Conservation (phyloP, 2,113 vertebrate species). For the Bos javanicus region DNA sequence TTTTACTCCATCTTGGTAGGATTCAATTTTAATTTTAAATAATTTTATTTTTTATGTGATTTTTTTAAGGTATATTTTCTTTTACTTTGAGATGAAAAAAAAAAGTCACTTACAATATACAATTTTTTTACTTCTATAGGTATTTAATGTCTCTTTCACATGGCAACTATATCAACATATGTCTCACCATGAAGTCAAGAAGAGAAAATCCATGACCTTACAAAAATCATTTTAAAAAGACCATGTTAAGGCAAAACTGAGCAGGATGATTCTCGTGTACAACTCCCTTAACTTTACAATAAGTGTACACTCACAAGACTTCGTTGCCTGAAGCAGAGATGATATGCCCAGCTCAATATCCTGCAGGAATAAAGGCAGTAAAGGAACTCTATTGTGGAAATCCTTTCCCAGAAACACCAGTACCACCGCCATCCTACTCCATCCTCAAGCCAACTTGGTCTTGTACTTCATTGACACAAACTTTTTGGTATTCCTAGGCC, state of each 20-base stretch:
- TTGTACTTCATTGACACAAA: not conserved
- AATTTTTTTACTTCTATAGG: not conserved
- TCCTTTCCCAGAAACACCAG: not conserved
- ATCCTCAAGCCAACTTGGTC: not conserved
- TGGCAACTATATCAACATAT: not conserved
- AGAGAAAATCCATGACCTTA: not conserved
- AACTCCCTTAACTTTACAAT: not conserved
- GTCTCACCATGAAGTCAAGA: not conserved
- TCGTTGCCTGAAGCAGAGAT: not conserved
- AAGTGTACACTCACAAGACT: not conserved
- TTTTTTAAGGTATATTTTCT: not conserved
- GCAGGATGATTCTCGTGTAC: not conserved
- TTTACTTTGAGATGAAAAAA: not conserved
- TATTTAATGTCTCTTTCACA: not conserved
- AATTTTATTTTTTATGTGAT: not conserved
- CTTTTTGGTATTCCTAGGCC: no score
- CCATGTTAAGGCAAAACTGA: not conserved
- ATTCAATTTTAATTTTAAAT: not conserved
- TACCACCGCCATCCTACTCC: accelerated
- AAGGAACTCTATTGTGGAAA: not conserved
- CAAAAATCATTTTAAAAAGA: not conserved
- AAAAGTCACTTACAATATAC: not conserved
- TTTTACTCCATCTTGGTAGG: not conserved
- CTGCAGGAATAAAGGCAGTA: not conserved
- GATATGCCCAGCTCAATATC: not conserved